Percentiles rank a stretch among this genome's conserved stretches.
Conservation (phyloP, 2,888 invertebrate species). For the Rhagonycha fulva region DNA sequence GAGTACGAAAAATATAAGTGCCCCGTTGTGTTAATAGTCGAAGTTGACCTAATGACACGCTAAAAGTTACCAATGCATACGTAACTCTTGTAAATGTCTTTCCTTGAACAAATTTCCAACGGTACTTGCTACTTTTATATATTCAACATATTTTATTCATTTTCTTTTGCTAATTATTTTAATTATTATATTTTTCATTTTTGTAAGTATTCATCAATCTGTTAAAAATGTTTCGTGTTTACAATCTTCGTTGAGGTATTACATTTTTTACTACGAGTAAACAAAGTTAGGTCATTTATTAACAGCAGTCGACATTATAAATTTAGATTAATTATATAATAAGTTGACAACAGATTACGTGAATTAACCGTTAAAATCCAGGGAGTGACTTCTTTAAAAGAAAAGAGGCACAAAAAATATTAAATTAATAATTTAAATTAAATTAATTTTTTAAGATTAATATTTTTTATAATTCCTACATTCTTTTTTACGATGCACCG, state of each 20-base stretch:
- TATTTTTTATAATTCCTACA: no score
- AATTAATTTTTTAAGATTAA: no score
- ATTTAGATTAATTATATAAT: background rate
- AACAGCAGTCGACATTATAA: background rate
- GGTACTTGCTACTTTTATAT: background rate
- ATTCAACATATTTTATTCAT: background rate
- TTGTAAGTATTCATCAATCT: background rate
- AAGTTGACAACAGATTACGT: background rate
- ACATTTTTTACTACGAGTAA: background rate
- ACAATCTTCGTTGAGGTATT: background rate
- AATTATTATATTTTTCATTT: background rate
- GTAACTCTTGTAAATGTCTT: background rate
- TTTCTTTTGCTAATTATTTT: background rate
- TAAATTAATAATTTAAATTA: no score
- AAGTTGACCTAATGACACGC: constrained; percentile 16
- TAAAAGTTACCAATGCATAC: background rate
- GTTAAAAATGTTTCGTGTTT: background rate
- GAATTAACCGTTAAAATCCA: background rate
- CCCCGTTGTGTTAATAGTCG: constrained; percentile 11
- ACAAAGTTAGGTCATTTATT: background rate
- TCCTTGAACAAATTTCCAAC: background rate
- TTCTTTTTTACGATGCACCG: no score
- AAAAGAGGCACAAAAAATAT: background rate
- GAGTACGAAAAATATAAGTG: constrained; percentile 11
- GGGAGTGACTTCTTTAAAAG: background rate